Evolutionary conservation across 2,888 invertebrate species (phyloP).

Genomic region (Athetis lepigone): DNA sequence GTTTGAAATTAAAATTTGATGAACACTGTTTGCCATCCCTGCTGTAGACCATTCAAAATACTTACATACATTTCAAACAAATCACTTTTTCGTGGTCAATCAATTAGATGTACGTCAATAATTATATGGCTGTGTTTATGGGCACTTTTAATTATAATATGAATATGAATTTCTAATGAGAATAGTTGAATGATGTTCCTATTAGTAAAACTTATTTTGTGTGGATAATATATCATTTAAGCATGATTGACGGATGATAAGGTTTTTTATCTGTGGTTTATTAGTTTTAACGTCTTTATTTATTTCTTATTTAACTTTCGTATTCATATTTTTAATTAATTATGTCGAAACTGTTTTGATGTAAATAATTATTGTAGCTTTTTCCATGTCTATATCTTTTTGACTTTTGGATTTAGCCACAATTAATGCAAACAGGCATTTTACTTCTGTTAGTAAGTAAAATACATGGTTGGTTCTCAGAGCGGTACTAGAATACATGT

Average conservation of each 20-base stretch:
- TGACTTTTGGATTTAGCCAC: background rate
- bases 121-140: conserved; percentile 77
- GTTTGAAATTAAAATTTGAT: background rate
- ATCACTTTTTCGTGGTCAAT: conserved; percentile 81
- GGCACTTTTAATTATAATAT: conserved; percentile 78
- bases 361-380: background rate
- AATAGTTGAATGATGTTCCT: conserved; percentile 68
- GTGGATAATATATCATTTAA: conserved; percentile 55
- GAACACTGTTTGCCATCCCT: conserved; percentile 20
- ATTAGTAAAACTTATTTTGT: conserved; percentile 63
- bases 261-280: conserved; percentile 39
- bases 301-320: conserved; percentile 6
- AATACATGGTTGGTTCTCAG: no score
- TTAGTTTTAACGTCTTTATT: conserved; percentile 43
- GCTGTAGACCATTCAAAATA: conserved; percentile 47
- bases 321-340: conserved; percentile 17
- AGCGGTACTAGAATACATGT: no score
- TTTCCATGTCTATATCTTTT: background rate
- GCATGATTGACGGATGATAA: conserved; percentile 58
- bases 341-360: conserved; percentile 2
- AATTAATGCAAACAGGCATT: background rate
- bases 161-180: conserved; percentile 77
- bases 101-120: conserved; percentile 80
- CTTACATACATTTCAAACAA: conserved; percentile 67
- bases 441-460: no score